Evolutionary conservation across 2,888 invertebrate genomes (phyloP).

Genomic region (Cephus pygmeus): DNA sequence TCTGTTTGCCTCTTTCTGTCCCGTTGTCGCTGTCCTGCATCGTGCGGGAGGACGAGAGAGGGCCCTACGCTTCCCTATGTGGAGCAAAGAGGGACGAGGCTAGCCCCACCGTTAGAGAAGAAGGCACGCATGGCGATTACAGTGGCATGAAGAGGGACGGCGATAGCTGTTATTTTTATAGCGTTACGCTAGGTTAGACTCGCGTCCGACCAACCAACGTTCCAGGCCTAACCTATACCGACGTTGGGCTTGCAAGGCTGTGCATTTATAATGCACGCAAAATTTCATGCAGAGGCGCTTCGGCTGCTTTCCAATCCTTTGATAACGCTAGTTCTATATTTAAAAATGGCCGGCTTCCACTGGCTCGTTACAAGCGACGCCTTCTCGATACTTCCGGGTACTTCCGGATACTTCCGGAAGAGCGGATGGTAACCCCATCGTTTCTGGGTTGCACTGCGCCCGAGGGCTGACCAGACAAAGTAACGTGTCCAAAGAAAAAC

Average conservation of each 20-base stretch:
- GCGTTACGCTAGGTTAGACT: constrained; percentile 63
- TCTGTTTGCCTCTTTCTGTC: constrained; percentile 1
- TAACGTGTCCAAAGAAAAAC: neutral
- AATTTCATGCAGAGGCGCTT: constrained; percentile 61
- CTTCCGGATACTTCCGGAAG: neutral
- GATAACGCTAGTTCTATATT: constrained; percentile 55
- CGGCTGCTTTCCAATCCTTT: constrained; percentile 57
- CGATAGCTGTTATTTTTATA: constrained; percentile 58
- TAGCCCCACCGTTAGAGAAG: constrained; percentile 1
- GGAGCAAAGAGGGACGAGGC: neutral
- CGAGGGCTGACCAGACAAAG: neutral
- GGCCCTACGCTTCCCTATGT: neutral
- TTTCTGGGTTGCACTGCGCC: neutral
- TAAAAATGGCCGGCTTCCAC: constrained; percentile 35
- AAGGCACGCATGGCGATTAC: neutral
- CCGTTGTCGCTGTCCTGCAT: neutral
- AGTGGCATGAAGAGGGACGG: constrained; percentile 17
- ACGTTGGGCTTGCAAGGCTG: constrained; percentile 37
- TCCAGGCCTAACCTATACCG: constrained; percentile 53
- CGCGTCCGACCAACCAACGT: constrained; percentile 49
- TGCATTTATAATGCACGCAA: constrained; percentile 63
- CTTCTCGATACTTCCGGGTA: neutral
- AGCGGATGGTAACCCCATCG: neutral
- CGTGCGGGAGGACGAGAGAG: neutral
- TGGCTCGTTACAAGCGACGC: constrained; percentile 7